Base-by-base conservation (phyloP, 2,797 vertebrate species). In the Hypotaenidia philippensis region DNA sequence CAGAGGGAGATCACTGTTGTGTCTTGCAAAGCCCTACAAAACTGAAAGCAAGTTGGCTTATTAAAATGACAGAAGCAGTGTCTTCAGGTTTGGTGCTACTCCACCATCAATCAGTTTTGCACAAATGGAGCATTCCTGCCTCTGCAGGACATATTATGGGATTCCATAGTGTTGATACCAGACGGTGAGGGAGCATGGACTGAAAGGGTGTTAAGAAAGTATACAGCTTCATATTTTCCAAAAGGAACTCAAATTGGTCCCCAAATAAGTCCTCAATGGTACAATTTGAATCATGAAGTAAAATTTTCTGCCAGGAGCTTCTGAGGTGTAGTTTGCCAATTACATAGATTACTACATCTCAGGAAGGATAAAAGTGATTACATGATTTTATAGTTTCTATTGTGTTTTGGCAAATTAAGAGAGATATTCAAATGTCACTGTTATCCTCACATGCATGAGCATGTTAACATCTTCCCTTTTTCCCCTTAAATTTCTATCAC, bases 381-480 rank as follows among this genome's bases (percentile, higher is more conserved):
- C 16, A 13, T 44, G 10, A 80, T 55, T 95, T 83, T 66, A 53
- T 32, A 11, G 14, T 88, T 87, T 89, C 19, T 40, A 34, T 6
- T 40, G 36, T 64, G 13, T 59, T 94, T 78, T 79, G 79, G 52
- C 5, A 47, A 90, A 79, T 49, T 68, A 22, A 68, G 57, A 86
- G 31, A 27, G 10, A 20, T 60, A 56, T 4, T 87, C 9, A 13
- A 34, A 8, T 47, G 26, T 22, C 25, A 83, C 25, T 63, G 11
- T 10, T 71, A 53, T 21, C 6, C 17, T 93, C 55, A 72, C 9
- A 20, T 0, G 0, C 52, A 11, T 69, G 4, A 65, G 5, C 14
- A 27, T 14, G 20, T 3, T 19, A 53, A 17, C 0, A 1, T 69
- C 27, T 75, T 84, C 19, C 13, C 9, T 64, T 82, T 53, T 11